These are phyloP conservation scores for Lithobates pipiens DNA, from an alignment of 2,797 vertebrate species.

Conservation along the genomic window DNA sequence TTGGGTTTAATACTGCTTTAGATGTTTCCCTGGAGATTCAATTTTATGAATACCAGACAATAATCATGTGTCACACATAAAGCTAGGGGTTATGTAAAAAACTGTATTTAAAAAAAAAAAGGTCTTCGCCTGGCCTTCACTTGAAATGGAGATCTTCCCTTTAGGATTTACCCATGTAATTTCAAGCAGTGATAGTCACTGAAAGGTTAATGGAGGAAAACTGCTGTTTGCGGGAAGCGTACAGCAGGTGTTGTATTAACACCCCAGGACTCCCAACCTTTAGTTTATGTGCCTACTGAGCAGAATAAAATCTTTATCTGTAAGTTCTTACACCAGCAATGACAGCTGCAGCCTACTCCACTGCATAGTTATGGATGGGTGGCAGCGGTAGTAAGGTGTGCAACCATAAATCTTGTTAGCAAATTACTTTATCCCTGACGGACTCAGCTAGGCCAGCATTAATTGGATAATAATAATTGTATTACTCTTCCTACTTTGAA, in stretches of 20 bases:
- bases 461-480: conserved; percentile 50
- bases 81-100: too few relatives aligned
- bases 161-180: neutral
- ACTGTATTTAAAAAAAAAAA: too few relatives aligned
- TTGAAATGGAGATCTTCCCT: neutral
- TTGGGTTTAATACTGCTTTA: too few relatives aligned
- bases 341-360: neutral
- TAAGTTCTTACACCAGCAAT: neutral
- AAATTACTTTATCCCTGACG: conserved; percentile 40
- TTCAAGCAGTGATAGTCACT: neutral
- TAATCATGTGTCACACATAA: too few relatives aligned
- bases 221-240: neutral
- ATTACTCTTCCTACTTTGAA: conserved; percentile 19
- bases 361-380: conserved; percentile 18
- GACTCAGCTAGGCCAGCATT: conserved; percentile 16
- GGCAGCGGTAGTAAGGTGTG: neutral
- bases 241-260: neutral
- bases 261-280: neutral
- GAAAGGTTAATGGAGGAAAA: conserved; percentile 22
- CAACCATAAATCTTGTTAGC: conserved; percentile 11
- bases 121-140: neutral
- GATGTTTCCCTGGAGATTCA: too few relatives aligned
- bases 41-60: too few relatives aligned
- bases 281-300: neutral
- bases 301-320: neutral